Base-by-base conservation (phyloP, 2,797 vertebrate genomes). In the Sylvilagus floridanus region DNA sequence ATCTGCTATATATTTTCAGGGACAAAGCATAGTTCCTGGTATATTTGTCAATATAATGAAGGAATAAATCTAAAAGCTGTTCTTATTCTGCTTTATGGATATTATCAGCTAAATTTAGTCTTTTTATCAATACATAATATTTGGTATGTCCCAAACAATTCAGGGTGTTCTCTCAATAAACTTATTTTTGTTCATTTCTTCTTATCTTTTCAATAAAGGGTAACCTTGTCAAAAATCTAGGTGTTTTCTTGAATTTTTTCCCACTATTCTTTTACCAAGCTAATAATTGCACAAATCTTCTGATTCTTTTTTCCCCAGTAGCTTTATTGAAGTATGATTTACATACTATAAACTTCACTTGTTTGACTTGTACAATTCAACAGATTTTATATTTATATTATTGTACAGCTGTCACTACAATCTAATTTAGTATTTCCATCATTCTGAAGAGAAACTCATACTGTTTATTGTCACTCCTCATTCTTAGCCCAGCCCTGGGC, bases 301-400 rank as follows among this genome's bases (percentile, higher is more conserved):
- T 35, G 60, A 62, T 91, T 50, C 63, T 54, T 69, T 71, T 78
- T 35, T 17, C 28, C 37, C 17, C 6, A 83, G 12, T 13, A 77
- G 8, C 54, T 52, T 75, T 77, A 65, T 65, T 69, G n/a, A 83
- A n/a, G 28, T 62, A 60, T 72, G 35, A 83, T 66, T 77, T 87
- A 50, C 11, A 13, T 66, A 73, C 50, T 65, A 68, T 78, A 69
- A 90, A 78, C 28, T 75, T 68, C 22, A 60, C 35, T 37, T 72
- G 11, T 90, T 63, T 78, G 73, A 87, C 87, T 47, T 77, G 22
- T 88, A 54, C 21, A 71, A 13, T 57, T 88, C 26, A 79, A 8
- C 79, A 11, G 42, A 84, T 79, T 81, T 42, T 84, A 88, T 37
- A 88, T 37, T 78, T 88, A 28, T 73, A 88, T 88, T 8, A 32